Percentiles rank a stretch among this genome's conserved stretches.
These are phyloP conservation scores for Eupithecia pulchellata DNA, from an alignment of 2,888 invertebrate species.

Conservation along the genomic window DNA sequence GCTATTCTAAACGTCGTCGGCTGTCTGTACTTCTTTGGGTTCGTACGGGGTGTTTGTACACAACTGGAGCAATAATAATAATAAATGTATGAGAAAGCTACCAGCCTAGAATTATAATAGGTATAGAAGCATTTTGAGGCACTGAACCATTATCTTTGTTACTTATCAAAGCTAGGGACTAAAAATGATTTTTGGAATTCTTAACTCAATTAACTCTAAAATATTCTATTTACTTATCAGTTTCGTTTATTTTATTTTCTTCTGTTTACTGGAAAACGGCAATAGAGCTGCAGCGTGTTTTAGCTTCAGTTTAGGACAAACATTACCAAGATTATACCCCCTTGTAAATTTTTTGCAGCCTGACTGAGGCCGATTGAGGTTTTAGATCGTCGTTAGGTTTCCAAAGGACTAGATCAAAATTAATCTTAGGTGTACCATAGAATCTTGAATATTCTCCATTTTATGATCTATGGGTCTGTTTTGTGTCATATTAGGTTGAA, in stretches of 20 bases:
- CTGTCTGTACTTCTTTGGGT: not conserved
- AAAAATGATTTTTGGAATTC: not conserved
- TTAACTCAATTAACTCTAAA: not conserved
- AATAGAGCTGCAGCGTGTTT: not conserved
- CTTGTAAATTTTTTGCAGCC: constrained; percentile 10
- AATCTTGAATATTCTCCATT: constrained; percentile 34
- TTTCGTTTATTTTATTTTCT: not conserved
- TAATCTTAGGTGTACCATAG: not conserved
- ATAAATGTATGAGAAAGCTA: not conserved
- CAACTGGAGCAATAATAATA: no score
- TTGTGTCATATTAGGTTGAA: constrained; percentile 69
- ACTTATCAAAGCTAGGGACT: not conserved
- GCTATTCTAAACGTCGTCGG: constrained; percentile 6
- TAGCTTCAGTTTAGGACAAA: not conserved
- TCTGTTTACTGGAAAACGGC: not conserved
- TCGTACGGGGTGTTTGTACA: not conserved
- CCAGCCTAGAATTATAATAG: no score
- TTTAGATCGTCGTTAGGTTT: constrained; percentile 1
- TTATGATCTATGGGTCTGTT: constrained; percentile 45
- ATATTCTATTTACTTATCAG: not conserved
- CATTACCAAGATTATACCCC: not conserved
- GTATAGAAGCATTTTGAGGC: no score
- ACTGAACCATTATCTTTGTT: not conserved
- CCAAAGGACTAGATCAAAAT: constrained; percentile 1
- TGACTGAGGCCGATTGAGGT: not conserved